Evolutionary conservation across 1,140 invertebrate genomes (phyloP).

Genomic region (Cephus cinctus): DNA sequence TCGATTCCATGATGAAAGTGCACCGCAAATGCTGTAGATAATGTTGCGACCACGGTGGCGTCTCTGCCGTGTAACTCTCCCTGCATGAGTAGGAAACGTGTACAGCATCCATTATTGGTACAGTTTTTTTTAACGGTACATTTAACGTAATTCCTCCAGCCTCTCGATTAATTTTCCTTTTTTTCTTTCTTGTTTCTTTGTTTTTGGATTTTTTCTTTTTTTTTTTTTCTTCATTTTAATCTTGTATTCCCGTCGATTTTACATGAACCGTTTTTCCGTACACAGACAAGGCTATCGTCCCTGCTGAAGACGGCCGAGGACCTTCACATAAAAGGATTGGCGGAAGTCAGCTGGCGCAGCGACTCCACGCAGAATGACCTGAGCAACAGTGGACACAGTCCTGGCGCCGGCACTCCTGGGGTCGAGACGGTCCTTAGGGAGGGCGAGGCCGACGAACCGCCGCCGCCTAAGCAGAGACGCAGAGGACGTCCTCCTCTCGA

Average conservation of each 20-base stretch:
- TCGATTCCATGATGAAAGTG: no score
- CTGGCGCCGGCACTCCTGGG: constrained; percentile 44
- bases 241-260: neutral
- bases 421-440: constrained; percentile 55
- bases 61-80: no score
- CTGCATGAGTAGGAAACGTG: no score
- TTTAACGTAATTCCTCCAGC: neutral
- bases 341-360: constrained; percentile 82
- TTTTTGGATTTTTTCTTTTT: constrained; percentile 17
- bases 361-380: constrained; percentile 54
- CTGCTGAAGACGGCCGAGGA: constrained; percentile 89
- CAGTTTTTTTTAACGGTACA: neutral
- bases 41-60: no score
- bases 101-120: neutral
- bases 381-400: constrained; percentile 48
- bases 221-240: neutral
- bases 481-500: constrained; percentile 66
- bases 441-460: constrained; percentile 42
- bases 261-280: constrained; percentile 1
- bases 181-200: neutral
- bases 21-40: no score
- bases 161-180: constrained; percentile 1
- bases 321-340: constrained; percentile 85
- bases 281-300: constrained; percentile 65
- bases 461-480: constrained; percentile 54